Percentiles rank a stretch among this genome's conserved stretches.
These are phyloP conservation scores for Eremobia ochroleuca DNA, from an alignment of 2,888 invertebrate species.

Conservation along the genomic window DNA sequence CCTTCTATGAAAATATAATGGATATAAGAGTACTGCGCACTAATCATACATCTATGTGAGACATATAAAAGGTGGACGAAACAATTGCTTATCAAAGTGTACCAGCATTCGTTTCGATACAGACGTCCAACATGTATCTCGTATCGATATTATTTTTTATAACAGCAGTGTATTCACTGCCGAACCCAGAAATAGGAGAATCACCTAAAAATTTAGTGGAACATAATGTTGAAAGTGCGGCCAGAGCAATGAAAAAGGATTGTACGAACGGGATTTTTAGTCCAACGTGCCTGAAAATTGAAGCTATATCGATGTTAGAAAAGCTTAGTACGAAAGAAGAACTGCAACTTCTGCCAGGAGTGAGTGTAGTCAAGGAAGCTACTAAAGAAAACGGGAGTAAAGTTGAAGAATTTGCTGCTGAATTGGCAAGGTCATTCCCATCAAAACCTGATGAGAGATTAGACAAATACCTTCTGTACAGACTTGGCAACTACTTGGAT, in stretches of 20 bases:
- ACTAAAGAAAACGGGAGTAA: conserved; percentile 88
- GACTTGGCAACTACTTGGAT: conserved; percentile 93
- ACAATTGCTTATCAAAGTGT: conserved; percentile 86
- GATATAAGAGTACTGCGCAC: conserved; percentile 81
- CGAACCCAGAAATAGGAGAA: conserved; percentile 79
- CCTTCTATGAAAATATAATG: conserved; percentile 90
- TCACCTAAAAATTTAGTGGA: conserved; percentile 72
- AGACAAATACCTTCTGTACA: conserved; percentile 94
- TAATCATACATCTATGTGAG: conserved; percentile 85
- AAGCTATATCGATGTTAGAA: conserved; percentile 86
- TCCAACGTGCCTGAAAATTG: conserved; percentile 86
- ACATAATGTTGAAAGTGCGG: conserved; percentile 74
- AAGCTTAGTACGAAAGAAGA: conserved; percentile 86
- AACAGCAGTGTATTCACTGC: conserved; percentile 77
- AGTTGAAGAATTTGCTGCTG: conserved; percentile 93
- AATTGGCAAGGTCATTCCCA: conserved; percentile 94
- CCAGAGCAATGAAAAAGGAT: conserved; percentile 83
- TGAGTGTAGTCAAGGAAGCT: conserved; percentile 93
- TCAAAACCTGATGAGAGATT: conserved; percentile 94
- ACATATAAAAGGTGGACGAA: conserved; percentile 87
- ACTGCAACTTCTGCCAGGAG: conserved; percentile 83
- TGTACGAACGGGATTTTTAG: conserved; percentile 85
- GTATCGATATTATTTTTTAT: conserved; percentile 74
- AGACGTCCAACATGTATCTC: conserved; percentile 84
- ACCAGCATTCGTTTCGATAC: conserved; percentile 78